These are phyloP conservation scores for Crocallis elinguaria DNA, from an alignment of 2,888 invertebrate species.

Conservation along the genomic window DNA sequence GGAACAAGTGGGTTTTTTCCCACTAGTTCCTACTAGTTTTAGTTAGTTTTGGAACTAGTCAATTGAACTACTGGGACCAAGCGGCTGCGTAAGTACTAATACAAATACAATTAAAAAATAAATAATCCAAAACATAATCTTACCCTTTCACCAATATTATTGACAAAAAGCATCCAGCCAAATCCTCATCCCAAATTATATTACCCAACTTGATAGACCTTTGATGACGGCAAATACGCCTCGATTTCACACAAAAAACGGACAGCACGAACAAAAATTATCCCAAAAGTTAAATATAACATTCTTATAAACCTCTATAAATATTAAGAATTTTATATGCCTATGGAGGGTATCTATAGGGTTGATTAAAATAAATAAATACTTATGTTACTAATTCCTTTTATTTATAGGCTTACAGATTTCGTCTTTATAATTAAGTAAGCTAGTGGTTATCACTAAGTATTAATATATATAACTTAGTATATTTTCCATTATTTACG, in stretches of 20 bases:
- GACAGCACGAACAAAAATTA: background rate
- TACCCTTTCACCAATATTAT: conserved; percentile 22
- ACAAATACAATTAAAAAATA: background rate
- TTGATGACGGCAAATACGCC: background rate
- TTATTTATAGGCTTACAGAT: conserved; percentile 73
- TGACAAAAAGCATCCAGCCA: conserved; percentile 11
- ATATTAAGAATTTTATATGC: background rate
- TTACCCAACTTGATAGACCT: too few species aligned
- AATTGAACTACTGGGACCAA: too few species aligned
- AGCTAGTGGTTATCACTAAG: conserved; percentile 64
- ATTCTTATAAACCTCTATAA: background rate
- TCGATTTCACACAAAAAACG: background rate
- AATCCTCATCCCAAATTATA: background rate
- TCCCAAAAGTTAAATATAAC: background rate
- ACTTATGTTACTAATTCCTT: conserved; percentile 74
- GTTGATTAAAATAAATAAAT: conserved; percentile 48
- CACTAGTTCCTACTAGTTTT: too few species aligned
- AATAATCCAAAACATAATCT: background rate
- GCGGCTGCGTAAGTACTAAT: too few species aligned
- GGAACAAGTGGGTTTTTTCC: too few species aligned
- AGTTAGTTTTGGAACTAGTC: too few species aligned
- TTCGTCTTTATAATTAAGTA: conserved; percentile 59
- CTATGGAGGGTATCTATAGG: conserved; percentile 7
- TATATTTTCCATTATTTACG: conserved; percentile 41
- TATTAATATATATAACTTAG: conserved; percentile 47